Evolutionary conservation across 2,888 invertebrate genomes (phyloP).

Genomic region (Machimus atricapillus): DNA sequence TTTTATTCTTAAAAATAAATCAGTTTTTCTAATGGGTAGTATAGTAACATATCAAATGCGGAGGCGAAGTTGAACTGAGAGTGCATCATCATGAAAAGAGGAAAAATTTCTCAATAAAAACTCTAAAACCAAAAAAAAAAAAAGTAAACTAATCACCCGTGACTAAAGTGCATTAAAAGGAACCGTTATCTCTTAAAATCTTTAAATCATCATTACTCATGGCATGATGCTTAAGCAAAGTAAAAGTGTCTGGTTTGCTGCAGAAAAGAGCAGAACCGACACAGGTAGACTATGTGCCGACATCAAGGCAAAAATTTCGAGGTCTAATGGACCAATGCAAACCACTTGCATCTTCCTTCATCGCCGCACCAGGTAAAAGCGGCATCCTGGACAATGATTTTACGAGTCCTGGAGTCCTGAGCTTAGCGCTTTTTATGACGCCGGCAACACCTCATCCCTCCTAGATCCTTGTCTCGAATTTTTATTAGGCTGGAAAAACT

Average conservation of each 20-base stretch:
- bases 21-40: too few relatives aligned
- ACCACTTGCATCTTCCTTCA: neutral
- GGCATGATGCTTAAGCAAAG: neutral
- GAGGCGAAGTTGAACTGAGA: neutral
- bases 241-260: neutral
- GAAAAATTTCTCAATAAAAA: neutral
- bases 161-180: neutral
- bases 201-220: neutral
- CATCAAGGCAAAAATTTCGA: neutral
- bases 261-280: neutral
- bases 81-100: neutral
- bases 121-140: neutral
- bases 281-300: slow-evolving; percentile 17
- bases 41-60: too few relatives aligned
- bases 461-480: neutral
- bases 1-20: too few relatives aligned
- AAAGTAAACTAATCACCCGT: neutral
- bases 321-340: neutral
- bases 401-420: slow-evolving; percentile 17
- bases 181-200: neutral
- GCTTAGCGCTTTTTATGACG: slow-evolving; percentile 13
- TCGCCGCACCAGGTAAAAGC: neutral
- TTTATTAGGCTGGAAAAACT: slow-evolving; percentile 3
- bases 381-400: slow-evolving; percentile 6
- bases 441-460: slow-evolving; percentile 12